A percentile compares a stretch with the other conserved stretches of the same genome.
These are phyloP conservation scores for Rhynchopsitta pachyrhyncha DNA, from an alignment of 2,113 vertebrate species.

Conservation along the genomic window DNA sequence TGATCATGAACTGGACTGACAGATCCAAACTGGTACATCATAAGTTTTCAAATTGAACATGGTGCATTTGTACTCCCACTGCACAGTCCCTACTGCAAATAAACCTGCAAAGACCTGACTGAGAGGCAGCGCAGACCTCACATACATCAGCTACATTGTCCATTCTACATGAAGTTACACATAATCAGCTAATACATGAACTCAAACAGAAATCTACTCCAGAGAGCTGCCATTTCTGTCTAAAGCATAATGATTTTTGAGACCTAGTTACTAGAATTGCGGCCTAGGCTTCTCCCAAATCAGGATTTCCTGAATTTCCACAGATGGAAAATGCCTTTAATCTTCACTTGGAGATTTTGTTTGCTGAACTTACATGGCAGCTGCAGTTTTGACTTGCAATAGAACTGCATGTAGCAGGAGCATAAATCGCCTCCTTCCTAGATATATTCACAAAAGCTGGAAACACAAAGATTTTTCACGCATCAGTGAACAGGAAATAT, in stretches of 20 bases:
- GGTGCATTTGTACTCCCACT: not conserved
- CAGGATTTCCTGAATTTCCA: not conserved
- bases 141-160: not conserved
- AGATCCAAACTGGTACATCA: not conserved
- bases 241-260: not conserved
- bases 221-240: not conserved
- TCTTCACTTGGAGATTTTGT: not conserved
- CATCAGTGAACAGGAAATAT: not conserved
- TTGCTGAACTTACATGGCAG: not conserved
- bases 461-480: not conserved
- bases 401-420: not conserved
- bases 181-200: not conserved
- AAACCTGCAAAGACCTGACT: not conserved
- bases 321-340: not conserved
- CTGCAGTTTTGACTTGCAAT: not conserved
- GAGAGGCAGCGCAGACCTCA: not conserved
- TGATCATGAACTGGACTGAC: fast-evolving
- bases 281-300: not conserved
- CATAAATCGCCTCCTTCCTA: not conserved
- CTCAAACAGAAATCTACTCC: not conserved
- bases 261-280: not conserved
- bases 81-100: not conserved
- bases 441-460: not conserved
- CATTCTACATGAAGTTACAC: not conserved
- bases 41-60: not conserved